A percentile compares a stretch with the other conserved stretches of the same genome.
These are phyloP conservation scores for Hemiprocne comata DNA, from an alignment of 2,113 vertebrate genomes.

Conservation along the genomic window DNA sequence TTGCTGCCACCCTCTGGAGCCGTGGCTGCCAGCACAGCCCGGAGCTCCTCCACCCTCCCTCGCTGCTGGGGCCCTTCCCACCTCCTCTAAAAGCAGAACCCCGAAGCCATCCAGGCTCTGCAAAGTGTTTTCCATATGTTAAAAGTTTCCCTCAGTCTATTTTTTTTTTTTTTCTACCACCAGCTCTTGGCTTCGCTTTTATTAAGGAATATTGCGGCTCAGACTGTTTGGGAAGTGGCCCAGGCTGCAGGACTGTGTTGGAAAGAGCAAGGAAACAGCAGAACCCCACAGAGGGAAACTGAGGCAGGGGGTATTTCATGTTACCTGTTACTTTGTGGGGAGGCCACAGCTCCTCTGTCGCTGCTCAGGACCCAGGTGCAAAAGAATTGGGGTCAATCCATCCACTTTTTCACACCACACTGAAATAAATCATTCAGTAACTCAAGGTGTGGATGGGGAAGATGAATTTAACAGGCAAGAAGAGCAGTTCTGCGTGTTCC, in stretches of 20 bases:
- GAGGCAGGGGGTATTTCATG: neutral
- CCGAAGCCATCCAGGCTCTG: neutral
- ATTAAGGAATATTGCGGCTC: neutral
- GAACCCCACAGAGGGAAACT: neutral
- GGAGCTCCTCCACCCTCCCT: neutral
- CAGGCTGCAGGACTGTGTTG: neutral
- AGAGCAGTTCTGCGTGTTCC: neutral
- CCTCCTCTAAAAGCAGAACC: neutral
- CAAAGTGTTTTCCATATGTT: neutral
- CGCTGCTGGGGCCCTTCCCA: neutral
- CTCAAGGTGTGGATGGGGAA: neutral
- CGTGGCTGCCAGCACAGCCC: neutral
- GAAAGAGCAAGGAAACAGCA: neutral
- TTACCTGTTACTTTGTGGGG: neutral
- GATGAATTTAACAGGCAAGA: neutral
- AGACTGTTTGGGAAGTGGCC: neutral
- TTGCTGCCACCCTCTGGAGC: constrained; percentile 46
- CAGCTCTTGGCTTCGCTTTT: neutral
- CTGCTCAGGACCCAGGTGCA: neutral
- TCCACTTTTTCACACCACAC: neutral
- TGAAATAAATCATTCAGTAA: neutral
- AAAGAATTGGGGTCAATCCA: neutral
- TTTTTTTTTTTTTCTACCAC: neutral
- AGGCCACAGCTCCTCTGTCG: neutral
- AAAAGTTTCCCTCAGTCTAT: neutral